Base-by-base conservation (phyloP, 2,797 vertebrate species). In the Siniperca obscura region DNA sequence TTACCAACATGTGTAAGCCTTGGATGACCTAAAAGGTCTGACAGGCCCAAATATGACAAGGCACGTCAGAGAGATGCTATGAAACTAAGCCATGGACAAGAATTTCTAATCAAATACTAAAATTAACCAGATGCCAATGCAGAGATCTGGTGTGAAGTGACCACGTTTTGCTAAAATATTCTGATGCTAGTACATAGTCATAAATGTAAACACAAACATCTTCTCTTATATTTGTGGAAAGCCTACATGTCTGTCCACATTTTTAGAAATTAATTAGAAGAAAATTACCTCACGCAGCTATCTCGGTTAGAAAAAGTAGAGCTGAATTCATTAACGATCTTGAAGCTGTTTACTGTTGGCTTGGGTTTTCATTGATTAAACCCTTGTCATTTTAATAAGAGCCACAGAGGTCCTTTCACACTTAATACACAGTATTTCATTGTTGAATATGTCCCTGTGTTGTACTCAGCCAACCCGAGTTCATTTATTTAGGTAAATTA, bases 301-400 rank as follows among this genome's bases (percentile, higher is more conserved):
- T 5, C 21, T 55, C 55, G n/a, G 77, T 38, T 73, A 64, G 53
- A 34, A 4, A 56, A 79, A 69, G 34, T 17, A 16, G 66, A 67
- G 67, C 68, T 62, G 78, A 46, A 48, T 73, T 78, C 61, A 79
- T 90, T 74, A 70, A 52, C 79, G 70, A 87, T 46, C 48, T 21
- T 70, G 8, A 70, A 27, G 40, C 42, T 9, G 65, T 38, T 40
- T 61, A 27, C 57, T 19, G 61, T 12, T 14, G 56, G 52, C 42
- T 72, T n/a, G 8, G 25, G n/a, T 72, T 81, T 83, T 75, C 61
- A 70, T 59, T 87, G 82, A 89, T 89, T 83, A 73, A 83, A 80
- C 27, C 34, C 40, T 7, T 59, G 68, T 44, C 13, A 55, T 83
- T 56, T 77, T 50, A 77, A 59, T 66, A 76, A 19, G 22, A 86